These are phyloP conservation scores for Tragelaphus imberbis DNA, from an alignment of 2,113 vertebrate species.

Conservation along the genomic window DNA sequence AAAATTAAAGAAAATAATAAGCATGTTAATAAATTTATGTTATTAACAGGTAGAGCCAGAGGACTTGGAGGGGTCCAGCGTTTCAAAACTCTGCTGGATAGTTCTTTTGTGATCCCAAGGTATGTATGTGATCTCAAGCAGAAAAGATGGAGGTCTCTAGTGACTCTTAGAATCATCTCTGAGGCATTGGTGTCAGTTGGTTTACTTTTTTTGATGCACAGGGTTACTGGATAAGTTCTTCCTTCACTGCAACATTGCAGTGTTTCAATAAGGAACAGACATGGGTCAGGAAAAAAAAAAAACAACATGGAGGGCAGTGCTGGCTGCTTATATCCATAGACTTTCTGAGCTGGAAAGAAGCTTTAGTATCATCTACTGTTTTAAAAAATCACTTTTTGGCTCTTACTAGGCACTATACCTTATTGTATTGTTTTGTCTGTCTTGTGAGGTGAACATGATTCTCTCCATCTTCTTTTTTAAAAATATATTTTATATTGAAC, in stretches of 20 bases:
- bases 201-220: not conserved
- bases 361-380: not conserved
- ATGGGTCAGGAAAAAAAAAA: not conserved
- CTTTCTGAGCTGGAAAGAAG: not conserved
- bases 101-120: not conserved
- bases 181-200: not conserved
- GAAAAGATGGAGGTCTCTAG: not conserved
- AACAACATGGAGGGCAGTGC: not conserved
- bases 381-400: not conserved
- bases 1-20: constrained; percentile 17
- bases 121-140: not conserved
- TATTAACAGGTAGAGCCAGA: not conserved
- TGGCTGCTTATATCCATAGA: not conserved
- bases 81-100: not conserved
- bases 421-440: not conserved
- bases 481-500: not conserved
- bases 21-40: not conserved
- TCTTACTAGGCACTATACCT: not conserved
- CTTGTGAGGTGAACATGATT: not conserved
- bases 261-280: constrained; percentile 11
- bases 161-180: not conserved
- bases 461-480: not conserved
- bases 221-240: not conserved
- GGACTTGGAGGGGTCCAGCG: not conserved
- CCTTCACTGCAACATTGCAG: not conserved